These are phyloP conservation scores for Bradysia coprophila DNA, from an alignment of 1,140 invertebrate genomes.

Conservation along the genomic window DNA sequence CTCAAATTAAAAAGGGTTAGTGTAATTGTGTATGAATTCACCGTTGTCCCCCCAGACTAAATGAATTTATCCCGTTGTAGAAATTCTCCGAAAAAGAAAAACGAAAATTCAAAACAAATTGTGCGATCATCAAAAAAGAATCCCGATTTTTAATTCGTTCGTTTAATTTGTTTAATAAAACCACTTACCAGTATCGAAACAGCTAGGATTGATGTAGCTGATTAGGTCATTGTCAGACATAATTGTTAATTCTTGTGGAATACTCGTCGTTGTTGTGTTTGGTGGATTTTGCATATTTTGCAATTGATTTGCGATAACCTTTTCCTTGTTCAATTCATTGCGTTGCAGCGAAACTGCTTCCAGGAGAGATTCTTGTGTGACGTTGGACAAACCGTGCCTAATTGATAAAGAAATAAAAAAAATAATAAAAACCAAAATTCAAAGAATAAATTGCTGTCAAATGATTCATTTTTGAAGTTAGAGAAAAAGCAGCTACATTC, in stretches of 20 bases:
- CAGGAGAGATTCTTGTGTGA: slow-evolving; percentile 3
- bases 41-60: too few relatives aligned
- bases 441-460: neutral
- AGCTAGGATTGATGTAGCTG: slow-evolving; percentile 69
- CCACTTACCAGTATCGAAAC: slow-evolving; percentile 55
- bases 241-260: slow-evolving; percentile 50
- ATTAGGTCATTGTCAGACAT: slow-evolving; percentile 72
- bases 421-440: neutral
- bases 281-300: slow-evolving; percentile 4
- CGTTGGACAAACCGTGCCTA: neutral
- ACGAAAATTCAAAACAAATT: too few relatives aligned
- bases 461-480: too few relatives aligned
- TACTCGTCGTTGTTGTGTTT: slow-evolving; percentile 20
- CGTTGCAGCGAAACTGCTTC: slow-evolving; percentile 1
- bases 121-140: too few relatives aligned
- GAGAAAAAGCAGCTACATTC: too few relatives aligned
- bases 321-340: slow-evolving; percentile 1
- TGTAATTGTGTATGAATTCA: too few relatives aligned
- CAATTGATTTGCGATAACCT: neutral
- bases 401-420: neutral
- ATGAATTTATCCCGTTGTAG: too few relatives aligned
- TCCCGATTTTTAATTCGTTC: too few relatives aligned
- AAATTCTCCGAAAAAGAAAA: too few relatives aligned
- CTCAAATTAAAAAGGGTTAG: too few relatives aligned
- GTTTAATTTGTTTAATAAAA: too few relatives aligned